Conservation (phyloP, 2,888 invertebrate genomes). For the Heliconius ethilla region DNA sequence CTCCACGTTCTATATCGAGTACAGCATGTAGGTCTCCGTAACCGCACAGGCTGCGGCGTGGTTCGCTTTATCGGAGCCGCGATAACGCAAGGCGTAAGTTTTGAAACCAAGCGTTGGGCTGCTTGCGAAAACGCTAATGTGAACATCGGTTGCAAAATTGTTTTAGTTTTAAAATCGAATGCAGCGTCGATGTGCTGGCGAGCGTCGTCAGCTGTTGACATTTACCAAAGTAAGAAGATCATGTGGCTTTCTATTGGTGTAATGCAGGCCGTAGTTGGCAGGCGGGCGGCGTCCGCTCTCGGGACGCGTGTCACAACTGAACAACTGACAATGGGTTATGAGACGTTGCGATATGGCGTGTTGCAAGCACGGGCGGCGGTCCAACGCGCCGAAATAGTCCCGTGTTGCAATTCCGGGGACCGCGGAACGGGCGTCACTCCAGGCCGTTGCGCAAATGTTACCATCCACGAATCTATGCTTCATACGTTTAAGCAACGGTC, state of each 20-base stretch:
- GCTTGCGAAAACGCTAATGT: slow-evolving; percentile 83
- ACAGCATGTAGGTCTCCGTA: slow-evolving; percentile 74
- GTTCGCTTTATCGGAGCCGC: slow-evolving; percentile 77
- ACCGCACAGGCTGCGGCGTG: slow-evolving; percentile 70
- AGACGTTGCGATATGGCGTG: slow-evolving; percentile 80
- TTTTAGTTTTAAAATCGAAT: slow-evolving; percentile 79
- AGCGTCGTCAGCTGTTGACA: slow-evolving; percentile 48
- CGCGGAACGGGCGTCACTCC: slow-evolving; percentile 78
- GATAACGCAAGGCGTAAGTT: slow-evolving; percentile 81
- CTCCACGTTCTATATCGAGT: slow-evolving; percentile 43
- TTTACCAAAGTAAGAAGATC: slow-evolving; percentile 67
- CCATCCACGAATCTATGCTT: slow-evolving; percentile 56
- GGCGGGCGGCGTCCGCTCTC: slow-evolving; percentile 63
- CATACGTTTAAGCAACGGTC: slow-evolving; percentile 68
- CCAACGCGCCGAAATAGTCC: slow-evolving; percentile 80
- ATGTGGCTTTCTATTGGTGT: slow-evolving; percentile 52
- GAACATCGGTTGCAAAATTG: slow-evolving; percentile 82
- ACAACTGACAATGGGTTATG: slow-evolving; percentile 75
- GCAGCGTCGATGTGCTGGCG: slow-evolving; percentile 54
- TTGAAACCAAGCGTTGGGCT: slow-evolving; percentile 79
- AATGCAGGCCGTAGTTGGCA: slow-evolving; percentile 71
- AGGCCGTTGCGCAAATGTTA: slow-evolving; percentile 69
- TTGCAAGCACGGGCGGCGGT: slow-evolving; percentile 80
- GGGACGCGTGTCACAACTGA: slow-evolving; percentile 72
- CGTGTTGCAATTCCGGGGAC: slow-evolving; percentile 77